Base-by-base conservation (phyloP, 2,888 invertebrate genomes). In the Eupithecia centaureata region DNA sequence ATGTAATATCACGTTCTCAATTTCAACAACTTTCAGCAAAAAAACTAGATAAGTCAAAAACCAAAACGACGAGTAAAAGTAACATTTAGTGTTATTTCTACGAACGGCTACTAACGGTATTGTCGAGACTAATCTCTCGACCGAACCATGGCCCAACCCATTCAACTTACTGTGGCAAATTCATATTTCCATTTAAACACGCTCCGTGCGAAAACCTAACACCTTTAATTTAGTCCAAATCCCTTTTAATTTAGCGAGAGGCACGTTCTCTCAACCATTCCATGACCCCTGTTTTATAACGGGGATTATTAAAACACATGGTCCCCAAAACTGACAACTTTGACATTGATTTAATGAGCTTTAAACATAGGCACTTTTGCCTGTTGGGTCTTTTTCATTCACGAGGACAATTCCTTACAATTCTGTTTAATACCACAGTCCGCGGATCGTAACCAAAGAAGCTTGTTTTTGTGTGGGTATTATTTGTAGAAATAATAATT, bases 151-250 rank as follows among this genome's bases (percentile, higher is more conserved):
- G 47, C 18, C 22, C 25, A 58, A 56, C 54, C 59, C 63, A 13
- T 33, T 28, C 63, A 65, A 61, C 62, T 68, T 51, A 65, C 59
- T 73, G 72, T 73, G 71, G 65, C 68, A 69, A 75, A 72, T 68
- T 67, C 67, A 68, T 73, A 71, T 73, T 72, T 72, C 71, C 71
- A 75, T 72, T 73, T 70, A 25, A 73, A 59, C 71, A 67, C 78
- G 71, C 76, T 75, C 76, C 75, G 70, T 71, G 77, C 77, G 76
- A 80, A 80, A 78, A 84, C 81, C 84, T 82, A 85, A 84, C 85
- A 86, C 90, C 85, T 87, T 85, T 87, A 86, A 88, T 88, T 88
- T 86, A 84, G 79, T 79, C 74, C 68, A 82, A 86, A 89, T 87
- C 89, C 86, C 82, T 84, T 86, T 85, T 87, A 86, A 89, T 88